These are phyloP conservation scores for Pseudorasbora parva DNA, from an alignment of 2,113 vertebrate genomes.

Conservation along the genomic window DNA sequence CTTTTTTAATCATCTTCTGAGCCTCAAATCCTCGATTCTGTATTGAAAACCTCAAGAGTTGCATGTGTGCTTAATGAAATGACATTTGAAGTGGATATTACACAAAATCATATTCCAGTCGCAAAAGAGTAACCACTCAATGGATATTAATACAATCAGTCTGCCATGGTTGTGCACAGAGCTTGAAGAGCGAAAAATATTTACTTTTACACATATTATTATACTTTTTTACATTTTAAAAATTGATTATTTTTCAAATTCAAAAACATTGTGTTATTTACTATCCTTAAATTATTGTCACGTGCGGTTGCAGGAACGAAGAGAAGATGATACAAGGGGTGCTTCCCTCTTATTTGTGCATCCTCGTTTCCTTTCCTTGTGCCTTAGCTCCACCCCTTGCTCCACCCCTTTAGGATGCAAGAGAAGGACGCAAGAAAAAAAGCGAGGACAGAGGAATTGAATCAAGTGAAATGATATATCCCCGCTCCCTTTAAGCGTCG, in stretches of 20 bases:
- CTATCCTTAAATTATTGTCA: neutral
- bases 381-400: no score
- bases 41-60: conserved; percentile 35
- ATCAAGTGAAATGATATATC: no score
- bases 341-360: no score
- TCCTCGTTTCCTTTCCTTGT: no score
- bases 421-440: no score
- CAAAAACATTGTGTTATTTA: neutral
- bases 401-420: no score
- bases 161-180: neutral
- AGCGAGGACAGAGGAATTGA: no score
- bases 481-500: no score
- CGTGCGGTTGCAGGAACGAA: no score
- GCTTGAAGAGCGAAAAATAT: neutral
- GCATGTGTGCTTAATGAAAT: conserved; percentile 43
- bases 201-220: neutral
- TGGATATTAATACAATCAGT: neutral
- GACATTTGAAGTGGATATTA: conserved; percentile 49
- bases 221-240: no score
- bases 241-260: no score
- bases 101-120: conserved; percentile 25
- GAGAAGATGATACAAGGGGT: no score
- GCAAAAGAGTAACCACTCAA: conserved; percentile 15
- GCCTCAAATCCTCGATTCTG: conserved; percentile 45
- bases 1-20: conserved; percentile 51